Base-by-base conservation (phyloP, 2,888 invertebrate species). In the Callosobruchus maculatus region DNA sequence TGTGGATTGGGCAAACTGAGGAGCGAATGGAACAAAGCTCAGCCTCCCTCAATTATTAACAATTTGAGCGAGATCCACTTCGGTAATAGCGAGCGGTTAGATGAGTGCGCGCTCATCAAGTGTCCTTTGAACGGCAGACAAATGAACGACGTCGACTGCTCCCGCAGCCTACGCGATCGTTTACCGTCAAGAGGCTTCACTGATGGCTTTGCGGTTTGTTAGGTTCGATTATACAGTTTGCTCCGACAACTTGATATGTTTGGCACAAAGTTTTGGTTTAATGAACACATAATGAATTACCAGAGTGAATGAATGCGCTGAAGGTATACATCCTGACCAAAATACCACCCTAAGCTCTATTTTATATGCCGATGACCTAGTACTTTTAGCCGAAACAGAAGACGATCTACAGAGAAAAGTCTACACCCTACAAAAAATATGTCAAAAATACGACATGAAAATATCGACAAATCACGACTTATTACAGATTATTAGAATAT, bases 1-100 rank as follows among this genome's bases (percentile, higher is more conserved):
- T 5, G 1, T 49, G 49, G 68, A 4, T 21, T 68, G 0, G 21
- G 22, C 68, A 68, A 68, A 22, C 22, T 9, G 22, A 68, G 13
- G 22, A 68, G 68, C 7, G 68, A 22, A 20, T 21, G 22, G 68
- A 68, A 81, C 81, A 81, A 80, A 79, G 80, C 81, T 22, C 78
- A 77, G 18, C 78, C 83, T 83, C 83, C 84, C 83, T 84, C 84
- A 84, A 85, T 85, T 84, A 85, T 85, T 84, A 85, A 84, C 84
- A 84, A 84, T 84, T 83, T 83, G 81, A 49, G 49, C 13, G 49
- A 79, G 80, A 81, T 82, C 83, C 83, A 83, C 83, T 84, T 78
- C 77, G 78, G 80, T 83, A 83, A 83, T 81, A 80, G 83, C 82
- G 77, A 82, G 77, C 82, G 83, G 83, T 85, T 84, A 84, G 82